phyloP scores from a whole-genome alignment of 2,113 vertebrate genomes.

The Equus quagga region DNA sequence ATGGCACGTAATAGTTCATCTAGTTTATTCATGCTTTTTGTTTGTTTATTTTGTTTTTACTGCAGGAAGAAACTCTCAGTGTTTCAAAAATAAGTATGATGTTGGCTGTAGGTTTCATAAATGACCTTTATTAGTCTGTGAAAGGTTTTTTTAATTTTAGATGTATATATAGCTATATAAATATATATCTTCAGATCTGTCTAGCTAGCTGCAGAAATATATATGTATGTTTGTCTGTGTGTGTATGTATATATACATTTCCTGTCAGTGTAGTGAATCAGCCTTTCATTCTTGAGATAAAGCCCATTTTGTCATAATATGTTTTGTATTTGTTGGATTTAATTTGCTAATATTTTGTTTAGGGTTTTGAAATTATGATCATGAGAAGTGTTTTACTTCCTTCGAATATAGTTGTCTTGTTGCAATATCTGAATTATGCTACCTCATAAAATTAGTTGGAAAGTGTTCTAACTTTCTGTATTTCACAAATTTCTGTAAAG shows the following conservation, averaged over 20 bases:
- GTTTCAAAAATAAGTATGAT: neutral
- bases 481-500: neutral
- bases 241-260: neutral
- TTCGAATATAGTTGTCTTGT: neutral
- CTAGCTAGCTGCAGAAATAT: neutral
- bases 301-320: neutral
- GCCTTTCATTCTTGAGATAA: neutral
- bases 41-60: neutral
- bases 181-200: neutral
- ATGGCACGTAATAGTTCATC: neutral
- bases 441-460: neutral
- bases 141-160: no score
- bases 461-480: neutral
- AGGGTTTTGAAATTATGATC: neutral
- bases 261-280: neutral
- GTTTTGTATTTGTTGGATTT: neutral
- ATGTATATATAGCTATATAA: no score
- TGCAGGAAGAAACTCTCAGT: neutral
- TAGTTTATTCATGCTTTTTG: neutral
- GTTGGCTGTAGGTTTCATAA: neutral
- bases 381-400: neutral
- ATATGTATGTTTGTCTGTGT: neutral
- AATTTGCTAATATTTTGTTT: neutral
- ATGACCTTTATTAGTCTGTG: neutral
- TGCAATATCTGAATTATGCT: neutral